A percentile compares a stretch with the other conserved stretches of the same genome.
Evolutionary conservation across 2,113 vertebrate genomes (phyloP).

Genomic region (Ardeotis arabs): DNA sequence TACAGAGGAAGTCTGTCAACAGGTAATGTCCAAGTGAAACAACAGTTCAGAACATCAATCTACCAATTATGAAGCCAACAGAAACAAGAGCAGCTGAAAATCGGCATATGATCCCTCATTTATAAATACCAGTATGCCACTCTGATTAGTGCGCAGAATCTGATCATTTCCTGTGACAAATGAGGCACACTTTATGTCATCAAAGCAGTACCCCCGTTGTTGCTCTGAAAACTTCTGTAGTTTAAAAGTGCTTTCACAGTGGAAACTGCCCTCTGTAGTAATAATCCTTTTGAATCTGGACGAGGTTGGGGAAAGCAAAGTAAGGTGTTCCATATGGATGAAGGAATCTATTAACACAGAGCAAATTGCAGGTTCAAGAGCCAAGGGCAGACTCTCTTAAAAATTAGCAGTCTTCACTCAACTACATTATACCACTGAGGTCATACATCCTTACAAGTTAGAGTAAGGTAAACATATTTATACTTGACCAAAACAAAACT

Average conservation of each 20-base stretch:
- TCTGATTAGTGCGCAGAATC: neutral
- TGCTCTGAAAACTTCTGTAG: neutral
- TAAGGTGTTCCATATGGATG: neutral
- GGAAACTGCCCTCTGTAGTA: neutral
- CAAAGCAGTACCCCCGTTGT: neutral
- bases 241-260: neutral
- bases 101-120: neutral
- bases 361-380: conserved; percentile 19
- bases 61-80: neutral
- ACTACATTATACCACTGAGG: conserved; percentile 2
- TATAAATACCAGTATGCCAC: neutral
- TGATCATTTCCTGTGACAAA: neutral
- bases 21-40: neutral
- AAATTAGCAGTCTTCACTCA: conserved; percentile 16
- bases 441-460: neutral
- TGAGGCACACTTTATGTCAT: neutral
- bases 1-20: neutral
- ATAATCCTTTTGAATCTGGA: neutral
- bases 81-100: neutral
- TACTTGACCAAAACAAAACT: neutral
- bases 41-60: neutral
- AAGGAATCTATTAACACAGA: neutral
- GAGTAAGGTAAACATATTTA: neutral
- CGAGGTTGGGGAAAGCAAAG: neutral
- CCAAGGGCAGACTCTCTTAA: conserved; percentile 3